Base-by-base conservation (phyloP, 1,140 invertebrate genomes). In the Alviniconcha marisindica region DNA sequence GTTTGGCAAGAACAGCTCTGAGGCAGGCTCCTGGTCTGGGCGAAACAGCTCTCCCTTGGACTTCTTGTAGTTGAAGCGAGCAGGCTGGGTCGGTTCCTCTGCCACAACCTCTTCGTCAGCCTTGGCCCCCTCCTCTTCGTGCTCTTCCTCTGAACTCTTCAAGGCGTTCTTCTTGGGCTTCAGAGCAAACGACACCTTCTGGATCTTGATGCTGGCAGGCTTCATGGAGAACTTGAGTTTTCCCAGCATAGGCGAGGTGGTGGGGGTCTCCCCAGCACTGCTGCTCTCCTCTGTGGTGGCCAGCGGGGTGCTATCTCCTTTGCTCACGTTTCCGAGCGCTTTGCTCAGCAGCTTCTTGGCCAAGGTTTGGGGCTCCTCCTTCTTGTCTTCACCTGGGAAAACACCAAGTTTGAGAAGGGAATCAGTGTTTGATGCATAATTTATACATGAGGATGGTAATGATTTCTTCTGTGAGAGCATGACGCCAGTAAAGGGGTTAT, bases 341-440 rank as follows among this genome's bases (percentile, higher is more conserved):
- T 79, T 85, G 60, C 79, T 82, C 56, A 85, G 73, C 54, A 85
- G 77, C 36, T 85, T 77, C 77, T 83, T 77, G 54, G 84, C 84
- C 42, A 82, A 66, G n/a, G 84, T 73, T 56, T 74, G 24, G 1
- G 78, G 78, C 38, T 80, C 73, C 24, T 76, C 40, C 4, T 33
- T 2, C 28, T 40, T 18, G 7, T 71, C 69, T 71, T 71, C 38
- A 40, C 36, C 69, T 71, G 69, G 24, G 40, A 66, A 4, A 66
- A 66, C 31, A 3, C n/a, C n/a, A n/a, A n/a, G n/a, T n/a, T n/a
- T n/a, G n/a, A n/a, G n/a, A n/a, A n/a, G n/a, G n/a, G n/a, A n/a
- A n/a, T n/a, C n/a, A n/a, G n/a, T n/a, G n/a, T n/a, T n/a, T n/a
- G n/a, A n/a, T n/a, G n/a, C n/a, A n/a, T n/a, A n/a, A n/a, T n/a